A percentile compares a stretch with the other conserved stretches of the same genome.
These are phyloP conservation scores for Plagodis dolabraria DNA, from an alignment of 2,888 invertebrate species.

Conservation along the genomic window DNA sequence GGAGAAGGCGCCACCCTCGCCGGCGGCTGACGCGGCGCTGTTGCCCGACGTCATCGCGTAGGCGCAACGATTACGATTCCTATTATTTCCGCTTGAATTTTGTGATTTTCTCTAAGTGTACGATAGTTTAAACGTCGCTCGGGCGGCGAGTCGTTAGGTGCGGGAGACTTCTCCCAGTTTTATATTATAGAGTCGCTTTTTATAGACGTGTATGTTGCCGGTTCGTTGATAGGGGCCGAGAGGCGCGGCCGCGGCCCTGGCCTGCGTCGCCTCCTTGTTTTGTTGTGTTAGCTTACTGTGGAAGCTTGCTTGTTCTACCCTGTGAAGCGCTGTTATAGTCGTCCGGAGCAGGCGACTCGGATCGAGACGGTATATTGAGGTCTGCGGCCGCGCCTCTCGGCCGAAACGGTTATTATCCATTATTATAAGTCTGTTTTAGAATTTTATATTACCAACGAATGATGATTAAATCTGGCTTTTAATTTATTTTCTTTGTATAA, in stretches of 20 bases:
- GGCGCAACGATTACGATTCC: conserved; percentile 60
- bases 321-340: not conserved
- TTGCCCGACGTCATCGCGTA: conserved; percentile 81
- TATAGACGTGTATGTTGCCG: conserved; percentile 73
- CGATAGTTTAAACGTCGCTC: conserved; percentile 74
- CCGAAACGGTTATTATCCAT: conserved; percentile 68
- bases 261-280: not conserved
- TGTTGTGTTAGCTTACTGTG: not conserved
- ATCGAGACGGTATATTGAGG: not conserved
- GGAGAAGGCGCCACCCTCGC: conserved; percentile 78
- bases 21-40: conserved; percentile 74
- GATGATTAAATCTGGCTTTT: conserved; percentile 82
- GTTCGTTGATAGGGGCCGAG: conserved; percentile 47
- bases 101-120: conserved; percentile 84
- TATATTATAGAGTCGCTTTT: conserved; percentile 83
- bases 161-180: conserved; percentile 77
- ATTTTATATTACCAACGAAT: conserved; percentile 85
- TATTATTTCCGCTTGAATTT: conserved; percentile 84
- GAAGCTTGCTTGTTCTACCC: not conserved
- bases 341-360: not conserved
- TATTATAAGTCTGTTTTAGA: conserved; percentile 82
- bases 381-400: conserved; percentile 40
- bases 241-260: conserved; percentile 20
- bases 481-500: conserved; percentile 84
- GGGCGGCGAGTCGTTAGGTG: conserved; percentile 77